Evolutionary conservation across 2,888 invertebrate species (phyloP), one percentile per base, ranked within the genome.

Genomic region (Trypoxylon attenuatum): DNA sequence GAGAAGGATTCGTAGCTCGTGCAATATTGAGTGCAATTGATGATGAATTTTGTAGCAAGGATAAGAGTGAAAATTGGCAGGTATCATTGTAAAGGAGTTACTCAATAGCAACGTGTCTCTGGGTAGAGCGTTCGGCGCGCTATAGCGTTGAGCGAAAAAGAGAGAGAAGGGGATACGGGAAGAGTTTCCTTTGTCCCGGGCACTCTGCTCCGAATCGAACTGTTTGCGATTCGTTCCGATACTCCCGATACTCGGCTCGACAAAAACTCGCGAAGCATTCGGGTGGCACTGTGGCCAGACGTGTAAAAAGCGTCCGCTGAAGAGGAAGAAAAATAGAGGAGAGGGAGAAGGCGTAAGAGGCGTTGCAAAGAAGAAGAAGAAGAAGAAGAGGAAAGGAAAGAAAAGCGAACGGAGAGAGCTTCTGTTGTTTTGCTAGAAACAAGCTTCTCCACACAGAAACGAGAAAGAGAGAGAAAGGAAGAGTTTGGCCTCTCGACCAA

Each of bases 71-170:
- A n/a, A n/a, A n/a, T n/a, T n/a, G n/a, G n/a, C n/a, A n/a, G n/a
- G n/a, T n/a, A n/a, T n/a, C n/a, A n/a, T n/a, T n/a, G n/a, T n/a
- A n/a, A n/a, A n/a, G n/a, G 66, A 71, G 56, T 73, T 66, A 54
- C 62, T 71, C 72, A 66, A 73, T 66, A 74, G 66, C 71, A 71
- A 63, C 46, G 72, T 66, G 52, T 73, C 66, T 62, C n/a, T n/a
- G n/a, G n/a, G n/a, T n/a, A n/a, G n/a, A n/a, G n/a, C n/a, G n/a
- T n/a, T n/a, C n/a, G n/a, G n/a, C n/a, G n/a, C n/a, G n/a, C n/a
- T n/a, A n/a, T n/a, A n/a, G n/a, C n/a, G n/a, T n/a, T n/a, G n/a
- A n/a, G n/a, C n/a, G n/a, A n/a, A n/a, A n/a, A n/a, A n/a, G n/a
- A n/a, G n/a, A n/a, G n/a, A n/a, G n/a, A n/a, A n/a, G n/a, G n/a